A percentile compares a stretch with the other conserved stretches of the same genome.
phyloP scores from a whole-genome alignment of 2,113 vertebrate genomes.

The Lagopus leucura region DNA sequence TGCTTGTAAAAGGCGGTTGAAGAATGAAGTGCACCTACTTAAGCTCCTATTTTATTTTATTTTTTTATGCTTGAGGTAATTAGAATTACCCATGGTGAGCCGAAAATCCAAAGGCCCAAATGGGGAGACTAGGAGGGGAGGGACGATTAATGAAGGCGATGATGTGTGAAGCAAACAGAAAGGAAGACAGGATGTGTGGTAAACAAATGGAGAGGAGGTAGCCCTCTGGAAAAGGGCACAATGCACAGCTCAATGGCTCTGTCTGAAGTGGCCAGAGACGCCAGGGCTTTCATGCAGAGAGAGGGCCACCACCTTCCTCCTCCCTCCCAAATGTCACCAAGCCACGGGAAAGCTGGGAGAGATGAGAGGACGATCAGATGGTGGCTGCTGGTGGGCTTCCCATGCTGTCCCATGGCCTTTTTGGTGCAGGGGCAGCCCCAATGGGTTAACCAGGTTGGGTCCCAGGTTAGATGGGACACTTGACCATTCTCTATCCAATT shows the following conservation, averaged over 20 bases:
- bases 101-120: conserved; percentile 80
- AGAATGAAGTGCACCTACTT: conserved; percentile 88
- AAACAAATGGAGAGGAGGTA: conserved; percentile 81
- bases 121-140: conserved; percentile 56
- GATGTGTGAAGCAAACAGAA: conserved; percentile 78
- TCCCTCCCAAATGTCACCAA: not conserved
- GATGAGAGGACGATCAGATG: not conserved
- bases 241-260: conserved; percentile 28
- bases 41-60: conserved; percentile 75
- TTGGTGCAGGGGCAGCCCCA: not conserved
- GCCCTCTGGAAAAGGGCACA: conserved; percentile 64
- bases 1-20: conserved; percentile 82
- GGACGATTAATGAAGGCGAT: conserved; percentile 83
- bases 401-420: fast-evolving
- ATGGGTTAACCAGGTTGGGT: fast-evolving
- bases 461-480: not conserved
- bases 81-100: conserved; percentile 86
- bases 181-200: conserved; percentile 83
- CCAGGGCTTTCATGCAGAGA: conserved; percentile 63
- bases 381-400: not conserved
- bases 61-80: conserved; percentile 82
- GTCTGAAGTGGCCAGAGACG: conserved; percentile 81
- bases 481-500: fast-evolving
- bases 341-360: not conserved
- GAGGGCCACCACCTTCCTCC: not conserved